Evolutionary conservation across 2,113 vertebrate species (phyloP).

Genomic region (Beaufortia kweichowensis): DNA sequence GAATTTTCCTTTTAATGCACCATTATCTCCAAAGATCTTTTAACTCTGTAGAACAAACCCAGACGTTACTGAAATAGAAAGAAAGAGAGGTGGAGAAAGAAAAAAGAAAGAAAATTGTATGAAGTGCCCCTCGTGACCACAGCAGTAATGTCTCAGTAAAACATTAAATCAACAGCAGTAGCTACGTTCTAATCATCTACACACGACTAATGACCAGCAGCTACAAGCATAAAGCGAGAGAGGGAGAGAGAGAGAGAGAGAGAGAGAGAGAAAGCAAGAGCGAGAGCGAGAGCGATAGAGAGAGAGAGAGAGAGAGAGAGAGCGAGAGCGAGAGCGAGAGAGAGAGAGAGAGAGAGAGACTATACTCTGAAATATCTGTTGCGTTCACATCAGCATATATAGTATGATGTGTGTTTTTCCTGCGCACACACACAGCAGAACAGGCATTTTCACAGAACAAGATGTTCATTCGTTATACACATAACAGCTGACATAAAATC

Average conservation of each 20-base stretch:
- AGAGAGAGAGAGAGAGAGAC: not conserved
- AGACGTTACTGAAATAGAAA: too few relatives aligned
- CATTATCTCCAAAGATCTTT: too few relatives aligned
- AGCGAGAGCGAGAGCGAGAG: constrained; percentile 43
- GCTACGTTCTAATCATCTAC: not conserved
- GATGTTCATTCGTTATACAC: constrained; percentile 26
- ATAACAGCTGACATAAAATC: not conserved
- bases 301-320: not conserved
- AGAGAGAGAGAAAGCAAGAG: not conserved
- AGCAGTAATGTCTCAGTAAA: not conserved
- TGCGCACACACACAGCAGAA: not conserved
- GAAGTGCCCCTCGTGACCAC: not conserved
- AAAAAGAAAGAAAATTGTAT: not conserved
- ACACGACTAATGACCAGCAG: not conserved
- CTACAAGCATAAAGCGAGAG: constrained; percentile 52
- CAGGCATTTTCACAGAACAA: constrained; percentile 15
- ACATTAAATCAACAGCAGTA: not conserved
- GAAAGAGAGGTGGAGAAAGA: too few relatives aligned
- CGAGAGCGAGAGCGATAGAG: too few relatives aligned
- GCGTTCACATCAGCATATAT: not conserved
- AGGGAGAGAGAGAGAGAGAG: not conserved
- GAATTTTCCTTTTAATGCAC: too few relatives aligned
- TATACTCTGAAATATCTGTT: too few relatives aligned
- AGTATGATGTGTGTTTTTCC: not conserved
- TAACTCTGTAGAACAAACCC: too few relatives aligned